phyloP scores from a whole-genome alignment of 1,140 invertebrate species.

The Diachasma alloeum region DNA sequence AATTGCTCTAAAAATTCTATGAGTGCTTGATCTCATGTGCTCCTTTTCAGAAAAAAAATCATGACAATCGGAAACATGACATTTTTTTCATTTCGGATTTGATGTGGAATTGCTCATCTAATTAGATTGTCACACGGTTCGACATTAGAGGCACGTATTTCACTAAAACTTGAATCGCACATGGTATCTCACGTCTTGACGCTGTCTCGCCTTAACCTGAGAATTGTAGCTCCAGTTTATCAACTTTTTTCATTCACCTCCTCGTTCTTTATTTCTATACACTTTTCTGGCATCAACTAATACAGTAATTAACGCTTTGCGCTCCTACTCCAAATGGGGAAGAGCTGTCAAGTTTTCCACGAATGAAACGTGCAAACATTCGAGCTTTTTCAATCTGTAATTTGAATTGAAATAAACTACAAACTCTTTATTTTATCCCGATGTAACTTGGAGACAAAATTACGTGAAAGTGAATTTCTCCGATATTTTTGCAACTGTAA shows the following conservation, averaged over 20 bases:
- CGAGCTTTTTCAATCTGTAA: neutral
- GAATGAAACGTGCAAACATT: neutral
- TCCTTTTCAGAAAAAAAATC: no score
- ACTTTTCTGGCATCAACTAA: conserved; percentile 3
- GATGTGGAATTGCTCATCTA: conserved; percentile 32
- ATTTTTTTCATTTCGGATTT: no score
- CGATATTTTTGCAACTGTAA: no score
- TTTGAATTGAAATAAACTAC: neutral
- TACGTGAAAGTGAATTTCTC: no score
- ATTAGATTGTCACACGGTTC: conserved; percentile 38
- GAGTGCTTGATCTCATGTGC: no score
- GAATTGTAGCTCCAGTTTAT: conserved; percentile 9
- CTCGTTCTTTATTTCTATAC: neutral
- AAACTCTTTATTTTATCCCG: neutral
- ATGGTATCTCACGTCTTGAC: neutral
- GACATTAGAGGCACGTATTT: conserved; percentile 37
- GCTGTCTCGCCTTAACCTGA: neutral
- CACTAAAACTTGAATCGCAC: neutral
- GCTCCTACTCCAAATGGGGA: neutral
- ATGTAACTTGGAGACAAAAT: no score
- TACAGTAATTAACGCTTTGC: conserved; percentile 21
- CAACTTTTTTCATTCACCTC: conserved; percentile 14
- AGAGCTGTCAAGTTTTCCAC: neutral
- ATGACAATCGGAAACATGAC: no score
- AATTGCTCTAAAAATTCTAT: no score